Conservation (phyloP, 2,113 vertebrate species). For the Xenopus laevis region DNA sequence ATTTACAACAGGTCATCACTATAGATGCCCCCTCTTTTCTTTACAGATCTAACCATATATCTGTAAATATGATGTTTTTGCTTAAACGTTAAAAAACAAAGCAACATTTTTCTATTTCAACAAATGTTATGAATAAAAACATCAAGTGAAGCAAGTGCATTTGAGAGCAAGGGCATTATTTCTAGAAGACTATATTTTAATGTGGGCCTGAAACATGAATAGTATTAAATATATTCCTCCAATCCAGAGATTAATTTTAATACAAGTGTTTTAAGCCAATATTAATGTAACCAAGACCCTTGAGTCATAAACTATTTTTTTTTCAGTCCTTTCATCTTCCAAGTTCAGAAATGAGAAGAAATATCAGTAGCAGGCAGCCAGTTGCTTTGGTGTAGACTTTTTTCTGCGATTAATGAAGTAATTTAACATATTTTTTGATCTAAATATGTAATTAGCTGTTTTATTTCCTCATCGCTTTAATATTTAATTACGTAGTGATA, state of each 20-base stretch:
- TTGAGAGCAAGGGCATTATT: background rate
- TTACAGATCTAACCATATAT: too few relatives aligned
- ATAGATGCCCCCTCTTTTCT: too few relatives aligned
- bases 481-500: slow-evolving; percentile 28
- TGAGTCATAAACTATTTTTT: slow-evolving; percentile 24
- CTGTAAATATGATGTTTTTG: too few relatives aligned
- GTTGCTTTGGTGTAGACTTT: slow-evolving; percentile 24
- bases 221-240: background rate
- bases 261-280: slow-evolving; percentile 26
- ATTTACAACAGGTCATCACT: too few relatives aligned
- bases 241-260: slow-evolving; percentile 17
- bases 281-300: slow-evolving; percentile 29
- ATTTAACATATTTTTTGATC: slow-evolving; percentile 37
- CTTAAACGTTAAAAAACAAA: too few relatives aligned
- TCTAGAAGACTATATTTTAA: background rate
- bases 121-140: background rate
- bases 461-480: slow-evolving; percentile 27
- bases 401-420: slow-evolving; percentile 29
- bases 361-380: slow-evolving; percentile 30
- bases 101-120: background rate
- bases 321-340: slow-evolving; percentile 27
- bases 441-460: slow-evolving; percentile 41
- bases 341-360: slow-evolving; percentile 9
- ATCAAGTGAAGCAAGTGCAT: background rate
- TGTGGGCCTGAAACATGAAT: background rate